phyloP scores from a whole-genome alignment of 2,888 invertebrate species.

The Thereva unica region DNA sequence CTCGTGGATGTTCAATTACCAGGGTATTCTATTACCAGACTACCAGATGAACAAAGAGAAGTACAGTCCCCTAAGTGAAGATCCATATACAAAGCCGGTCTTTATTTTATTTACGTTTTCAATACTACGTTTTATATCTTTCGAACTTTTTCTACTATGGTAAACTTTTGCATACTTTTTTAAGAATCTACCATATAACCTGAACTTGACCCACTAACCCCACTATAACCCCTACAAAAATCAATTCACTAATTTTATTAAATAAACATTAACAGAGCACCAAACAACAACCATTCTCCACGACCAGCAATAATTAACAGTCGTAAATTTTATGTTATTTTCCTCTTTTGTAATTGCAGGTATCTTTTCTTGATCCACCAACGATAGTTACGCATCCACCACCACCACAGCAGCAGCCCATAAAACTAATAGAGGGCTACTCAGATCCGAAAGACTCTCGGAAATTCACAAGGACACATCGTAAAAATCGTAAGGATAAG shows the following conservation, averaged over 20 bases:
- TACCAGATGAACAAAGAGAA: no score
- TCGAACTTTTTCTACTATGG: not conserved
- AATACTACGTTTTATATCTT: not conserved
- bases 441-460: constrained; percentile 58
- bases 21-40: no score
- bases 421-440: constrained; percentile 57
- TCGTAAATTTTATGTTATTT: not conserved
- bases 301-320: not conserved
- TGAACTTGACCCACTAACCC: no score
- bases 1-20: no score
- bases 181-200: no score
- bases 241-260: no score
- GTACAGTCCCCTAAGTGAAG: no score
- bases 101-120: not conserved
- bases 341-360: constrained; percentile 40
- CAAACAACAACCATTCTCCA: no score
- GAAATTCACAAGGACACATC: constrained; percentile 44
- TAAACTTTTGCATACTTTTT: not conserved
- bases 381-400: constrained; percentile 40
- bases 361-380: constrained; percentile 47
- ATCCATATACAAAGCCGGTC: no score
- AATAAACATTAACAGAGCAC: no score
- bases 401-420: constrained; percentile 37
- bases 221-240: no score
- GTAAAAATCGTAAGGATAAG: constrained; percentile 44